Base-by-base conservation (phyloP, 1,140 invertebrate species). In the Diabrotica undecimpunctata region DNA sequence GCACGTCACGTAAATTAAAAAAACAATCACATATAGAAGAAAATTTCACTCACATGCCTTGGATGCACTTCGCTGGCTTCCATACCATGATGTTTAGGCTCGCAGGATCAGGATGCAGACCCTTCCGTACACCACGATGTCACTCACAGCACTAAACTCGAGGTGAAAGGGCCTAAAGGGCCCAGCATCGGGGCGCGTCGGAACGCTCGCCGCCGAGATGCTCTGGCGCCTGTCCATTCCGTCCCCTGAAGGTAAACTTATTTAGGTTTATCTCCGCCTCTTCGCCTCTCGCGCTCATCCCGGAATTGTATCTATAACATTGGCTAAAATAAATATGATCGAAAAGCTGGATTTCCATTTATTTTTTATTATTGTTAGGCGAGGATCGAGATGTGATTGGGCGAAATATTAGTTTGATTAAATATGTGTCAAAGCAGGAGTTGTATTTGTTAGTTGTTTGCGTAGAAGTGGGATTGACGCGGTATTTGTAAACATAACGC, bases 171-270 rank as follows among this genome's bases (percentile, higher is more conserved):
- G 41, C n/a, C 41, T 46, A 46, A 46, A 46, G 41, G 41, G 52
- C 56, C 66, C 66, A 65, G 66, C 63, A 41, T 65, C 66, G 54
- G 62, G 60, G 54, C 35, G 41, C 59, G 41, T 53, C 59, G 54
- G 41, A 39, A 65, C 37, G 59, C 58, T 57, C 55, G n/a, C 41
- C 41, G 41, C n/a, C 41, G 41, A 5, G 41, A 46, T 46, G 41
- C 41, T 65, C 57, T 41, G 64, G 69, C 66, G 69, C 64, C 65
- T 67, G 68, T 66, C 68, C 68, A 65, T 66, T 69, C 35, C 59
- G 52, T 59, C 59, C 59, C 59, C 59, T 14, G 14, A 61, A 61
- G 59, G 59, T 51, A 61, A 52, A 61, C 59, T 61, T 50, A 61
- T 61, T 61, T 61, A 41, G 59, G 59, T 50, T 61, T 51, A 61